Evolutionary conservation across 1,140 invertebrate genomes (phyloP), one percentile per base, ranked within the genome.

Genomic region (Musca domestica): DNA sequence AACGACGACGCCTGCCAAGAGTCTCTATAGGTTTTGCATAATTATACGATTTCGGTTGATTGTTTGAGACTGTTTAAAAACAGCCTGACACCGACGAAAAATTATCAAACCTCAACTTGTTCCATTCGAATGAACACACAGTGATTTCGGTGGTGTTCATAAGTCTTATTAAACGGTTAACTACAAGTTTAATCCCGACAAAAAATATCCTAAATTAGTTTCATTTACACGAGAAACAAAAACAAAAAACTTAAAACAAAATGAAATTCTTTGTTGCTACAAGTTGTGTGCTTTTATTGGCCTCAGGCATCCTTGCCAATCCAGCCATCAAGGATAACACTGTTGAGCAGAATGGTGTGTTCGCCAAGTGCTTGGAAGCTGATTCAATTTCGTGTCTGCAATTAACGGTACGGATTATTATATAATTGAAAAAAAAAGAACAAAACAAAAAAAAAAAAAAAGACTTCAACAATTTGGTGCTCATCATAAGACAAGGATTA

Each of bases 301-400:
- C 75, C 68, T 73, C 72, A 67, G 74, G 78, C 71, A 78, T 78
- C 68, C 75, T 74, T 20, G 78, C 78, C 74, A 78, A 80, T 78
- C 77, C 76, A 15, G 17, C 64, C 34, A 70, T 61, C 30, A 70
- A 68, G 66, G 69, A 70, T 68, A 70, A 65, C 56, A 68, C 64
- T 73, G 71, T 75, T 66, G 30, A 46, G 27, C 71, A 77, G 23
- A 73, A 74, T 69, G 72, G 76, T 52, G 78, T 72, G 69, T 81
- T 80, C 66, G 74, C 76, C 71, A 84, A 87, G 67, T 89, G 88
- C 72, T 78, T 89, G 23, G 81, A 84, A 68, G 83, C 87, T 73
- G 88, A 90, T 81, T 89, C 88, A 67, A 88, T 90, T 66, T 86
- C 86, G 64, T 90, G 88, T 80, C 77, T 89, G 58, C 88, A 90